Evolutionary conservation across 2,113 vertebrate genomes (phyloP), one percentile per base, ranked within the genome.

Genomic region (Oreochromis aureus): DNA sequence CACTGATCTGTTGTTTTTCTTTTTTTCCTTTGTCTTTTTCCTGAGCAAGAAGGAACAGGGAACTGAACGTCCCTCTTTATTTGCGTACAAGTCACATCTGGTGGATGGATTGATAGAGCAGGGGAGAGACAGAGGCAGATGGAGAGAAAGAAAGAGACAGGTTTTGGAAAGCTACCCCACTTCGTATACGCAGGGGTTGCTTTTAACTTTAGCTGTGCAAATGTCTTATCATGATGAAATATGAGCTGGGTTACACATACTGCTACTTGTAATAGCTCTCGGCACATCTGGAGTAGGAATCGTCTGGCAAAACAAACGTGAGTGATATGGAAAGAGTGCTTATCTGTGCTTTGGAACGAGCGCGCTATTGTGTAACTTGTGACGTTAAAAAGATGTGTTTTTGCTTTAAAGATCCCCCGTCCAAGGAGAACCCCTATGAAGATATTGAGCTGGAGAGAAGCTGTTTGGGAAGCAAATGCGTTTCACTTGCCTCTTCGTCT

Each of bases 361-460:
- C 34, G 27, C 8, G 27, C 27, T 81, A 9, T 90, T 89, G 69
- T 80, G 46, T 82, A 87, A 89, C 76, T 32, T 44, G 59, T 85
- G 53, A 73, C 24, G n/a, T 2, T 58, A 16, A 71, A 56, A 55
- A 22, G 11, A 12, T 12, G 6, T 54, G 5, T 48, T 58, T 59
- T 69, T 80, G 82, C 86, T 90, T 80, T 91, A 12, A 95, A 99
- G 99, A 99, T 94, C 97, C 97, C 5, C 98, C 98, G 27, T 95
- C 96, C 15, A 99, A 99, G 96, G 99, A 99, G 91, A 99, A 99
- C 89, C 99, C 98, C 18, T 99, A 99, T 2, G 99, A 99, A 96
- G 99, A 99, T 73, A 98, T 99, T 4, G 98, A 99, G 93, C 93
- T 97, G 86, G 98, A 98, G 59, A 97, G 97, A 92, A 98, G 96